phyloP scores from a whole-genome alignment of 2,888 invertebrate genomes.

The Junonia oenone region DNA sequence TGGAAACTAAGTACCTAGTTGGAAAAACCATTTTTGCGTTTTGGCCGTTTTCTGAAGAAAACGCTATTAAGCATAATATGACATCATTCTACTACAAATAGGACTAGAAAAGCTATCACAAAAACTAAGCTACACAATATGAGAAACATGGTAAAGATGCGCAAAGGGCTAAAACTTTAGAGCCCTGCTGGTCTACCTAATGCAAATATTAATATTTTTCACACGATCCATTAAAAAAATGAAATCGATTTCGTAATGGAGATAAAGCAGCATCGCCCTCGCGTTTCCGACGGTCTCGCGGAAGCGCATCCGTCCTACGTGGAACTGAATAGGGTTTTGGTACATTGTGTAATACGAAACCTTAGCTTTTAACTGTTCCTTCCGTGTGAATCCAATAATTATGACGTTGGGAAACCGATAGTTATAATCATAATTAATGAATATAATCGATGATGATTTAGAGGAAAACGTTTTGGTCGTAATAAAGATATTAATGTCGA shows the following conservation, averaged over 20 bases:
- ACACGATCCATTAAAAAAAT: background rate
- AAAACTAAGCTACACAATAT: too few species aligned
- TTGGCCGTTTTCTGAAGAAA: too few species aligned
- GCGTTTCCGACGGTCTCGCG: conserved; percentile 7
- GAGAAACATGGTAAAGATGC: too few species aligned
- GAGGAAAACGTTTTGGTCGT: too few species aligned
- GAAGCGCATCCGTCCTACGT: conserved; percentile 6
- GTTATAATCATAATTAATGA: background rate
- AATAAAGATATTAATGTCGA: too few species aligned
- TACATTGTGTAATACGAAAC: background rate
- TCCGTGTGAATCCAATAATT: background rate
- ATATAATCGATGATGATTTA: too few species aligned
- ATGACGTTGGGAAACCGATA: background rate
- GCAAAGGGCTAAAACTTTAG: too few species aligned
- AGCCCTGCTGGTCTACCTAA: background rate
- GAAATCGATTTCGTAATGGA: background rate
- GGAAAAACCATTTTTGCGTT: too few species aligned
- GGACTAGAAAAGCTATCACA: too few species aligned
- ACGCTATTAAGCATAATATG: too few species aligned
- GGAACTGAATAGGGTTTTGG: background rate
- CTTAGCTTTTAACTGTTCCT: background rate
- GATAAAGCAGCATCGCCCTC: background rate
- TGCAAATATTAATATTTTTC: background rate
- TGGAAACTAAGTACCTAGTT: too few species aligned
- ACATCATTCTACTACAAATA: too few species aligned